A percentile compares a stretch with the other conserved stretches of the same genome.
These are phyloP conservation scores for Labroides dimidiatus DNA, from an alignment of 2,797 vertebrate species.

Conservation along the genomic window DNA sequence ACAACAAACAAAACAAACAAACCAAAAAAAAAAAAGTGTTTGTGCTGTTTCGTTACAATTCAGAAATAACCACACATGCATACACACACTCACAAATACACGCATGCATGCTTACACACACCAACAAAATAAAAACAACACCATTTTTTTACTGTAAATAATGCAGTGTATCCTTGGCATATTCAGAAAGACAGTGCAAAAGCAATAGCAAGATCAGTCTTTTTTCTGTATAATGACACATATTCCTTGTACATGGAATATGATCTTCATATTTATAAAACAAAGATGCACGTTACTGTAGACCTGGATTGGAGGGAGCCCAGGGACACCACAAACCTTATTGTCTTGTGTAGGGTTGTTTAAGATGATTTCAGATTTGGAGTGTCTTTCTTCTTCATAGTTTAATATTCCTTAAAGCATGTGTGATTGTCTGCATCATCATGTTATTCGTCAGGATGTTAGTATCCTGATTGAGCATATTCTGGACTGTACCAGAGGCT, in stretches of 20 bases:
- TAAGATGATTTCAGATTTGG: slow-evolving; percentile 40
- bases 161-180: slow-evolving; percentile 83
- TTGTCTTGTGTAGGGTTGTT: slow-evolving; percentile 49
- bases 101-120: slow-evolving; percentile 69
- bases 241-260: slow-evolving; percentile 54
- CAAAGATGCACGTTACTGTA: slow-evolving; percentile 51
- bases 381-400: slow-evolving; percentile 31
- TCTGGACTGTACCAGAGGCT: slow-evolving; percentile 42
- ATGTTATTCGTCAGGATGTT: slow-evolving; percentile 39
- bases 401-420: slow-evolving; percentile 49
- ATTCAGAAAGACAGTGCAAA: slow-evolving; percentile 80
- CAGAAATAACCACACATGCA: slow-evolving; percentile 75
- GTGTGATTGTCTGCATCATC: slow-evolving; percentile 65
- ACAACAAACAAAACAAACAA: too few relatives aligned
- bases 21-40: slow-evolving; percentile 60
- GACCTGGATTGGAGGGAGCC: slow-evolving; percentile 62
- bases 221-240: slow-evolving; percentile 57
- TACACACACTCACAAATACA: slow-evolving; percentile 67
- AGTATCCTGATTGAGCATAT: slow-evolving; percentile 59
- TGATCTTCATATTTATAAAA: slow-evolving; percentile 58
- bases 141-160: slow-evolving; percentile 67
- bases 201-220: slow-evolving; percentile 72
- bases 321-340: slow-evolving; percentile 53
- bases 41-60: slow-evolving; percentile 78
- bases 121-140: slow-evolving; percentile 58